Evolutionary conservation across 2,113 vertebrate species (phyloP), one percentile per base, ranked within the genome.

Genomic region (Trinectes maculatus): DNA sequence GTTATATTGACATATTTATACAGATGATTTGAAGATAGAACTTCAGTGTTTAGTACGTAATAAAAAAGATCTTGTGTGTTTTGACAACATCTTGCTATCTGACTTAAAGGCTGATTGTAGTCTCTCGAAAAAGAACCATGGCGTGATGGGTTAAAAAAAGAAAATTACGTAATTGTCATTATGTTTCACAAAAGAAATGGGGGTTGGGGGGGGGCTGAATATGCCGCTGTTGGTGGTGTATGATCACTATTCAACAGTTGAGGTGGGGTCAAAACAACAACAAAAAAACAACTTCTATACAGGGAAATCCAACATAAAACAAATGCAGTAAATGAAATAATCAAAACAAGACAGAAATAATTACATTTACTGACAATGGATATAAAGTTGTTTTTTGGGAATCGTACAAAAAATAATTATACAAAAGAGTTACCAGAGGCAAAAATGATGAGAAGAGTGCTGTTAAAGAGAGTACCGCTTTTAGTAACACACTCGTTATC

Each of bases 21-120:
- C 82, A 90, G 62, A 80, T 65, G 52, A 71, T 34, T 64, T 49
- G 52, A 84, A 39, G 71, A 74, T 25, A 64, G 82, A 81, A 57
- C 62, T 80, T 72, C 67, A 65, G 65, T 57, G 67, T 79, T 73
- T 55, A 79, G 71, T 71, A 85, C 77, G 86, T 92, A 43, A 63
- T 40, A 43, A 84, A 88, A 25, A 79, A 92, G 40, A 78, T 52
- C 65, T 37, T 61, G 48, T 77, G 92, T 89, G 91, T 93, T 93
- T 93, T 87, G 93, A 94, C 93, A 94, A 93, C 95, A 94, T 95
- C 95, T 94, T 94, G 94, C 93, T 93, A 93, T 93, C 90, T 92
- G 93, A 93, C 91, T 93, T 93, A 91, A 87, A 71, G 92, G 91
- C 91, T 93, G 90, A 92, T 92, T 93, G 93, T 95, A 92, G 94